phyloP scores from a whole-genome alignment of 2,888 invertebrate species.

The Phlogophora meticulosa region DNA sequence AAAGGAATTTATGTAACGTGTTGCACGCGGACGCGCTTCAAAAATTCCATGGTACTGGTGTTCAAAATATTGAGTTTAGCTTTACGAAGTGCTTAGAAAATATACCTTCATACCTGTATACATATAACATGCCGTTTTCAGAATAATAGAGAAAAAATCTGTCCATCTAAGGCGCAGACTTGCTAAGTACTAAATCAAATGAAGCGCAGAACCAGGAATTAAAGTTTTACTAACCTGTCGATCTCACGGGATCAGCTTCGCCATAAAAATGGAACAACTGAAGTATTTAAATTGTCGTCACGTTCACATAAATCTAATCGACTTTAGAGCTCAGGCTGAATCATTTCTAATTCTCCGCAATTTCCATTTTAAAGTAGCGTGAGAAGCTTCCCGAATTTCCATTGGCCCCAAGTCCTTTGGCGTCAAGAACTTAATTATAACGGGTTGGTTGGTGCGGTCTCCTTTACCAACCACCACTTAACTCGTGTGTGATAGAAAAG shows the following conservation, averaged over 20 bases:
- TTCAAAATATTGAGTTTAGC: constrained; percentile 5
- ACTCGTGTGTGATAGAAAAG: constrained; percentile 56
- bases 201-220: not conserved
- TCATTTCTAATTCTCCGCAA: constrained; percentile 54
- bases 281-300: constrained; percentile 44
- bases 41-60: constrained; percentile 19
- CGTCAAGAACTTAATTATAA: constrained; percentile 56
- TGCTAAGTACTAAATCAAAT: not conserved
- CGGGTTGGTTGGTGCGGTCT: constrained; percentile 35
- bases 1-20: constrained; percentile 7
- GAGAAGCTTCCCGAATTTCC: constrained; percentile 41
- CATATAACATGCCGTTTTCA: too few relatives aligned
- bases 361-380: constrained; percentile 54
- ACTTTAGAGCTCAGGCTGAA: constrained; percentile 38
- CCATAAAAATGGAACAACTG: constrained; percentile 24
- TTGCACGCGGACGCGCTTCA: constrained; percentile 1
- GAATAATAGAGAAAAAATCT: not conserved
- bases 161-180: not conserved
- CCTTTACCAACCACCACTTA: constrained; percentile 35
- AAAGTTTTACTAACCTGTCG: not conserved
- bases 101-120: not conserved
- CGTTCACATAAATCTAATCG: constrained; percentile 46
- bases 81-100: constrained; percentile 6
- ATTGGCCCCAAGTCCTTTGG: constrained; percentile 41
- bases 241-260: not conserved